A percentile compares a stretch with the other conserved stretches of the same genome.
phyloP scores from a whole-genome alignment of 92 coral and sea anemone genomes.

The Porites evermanni region DNA sequence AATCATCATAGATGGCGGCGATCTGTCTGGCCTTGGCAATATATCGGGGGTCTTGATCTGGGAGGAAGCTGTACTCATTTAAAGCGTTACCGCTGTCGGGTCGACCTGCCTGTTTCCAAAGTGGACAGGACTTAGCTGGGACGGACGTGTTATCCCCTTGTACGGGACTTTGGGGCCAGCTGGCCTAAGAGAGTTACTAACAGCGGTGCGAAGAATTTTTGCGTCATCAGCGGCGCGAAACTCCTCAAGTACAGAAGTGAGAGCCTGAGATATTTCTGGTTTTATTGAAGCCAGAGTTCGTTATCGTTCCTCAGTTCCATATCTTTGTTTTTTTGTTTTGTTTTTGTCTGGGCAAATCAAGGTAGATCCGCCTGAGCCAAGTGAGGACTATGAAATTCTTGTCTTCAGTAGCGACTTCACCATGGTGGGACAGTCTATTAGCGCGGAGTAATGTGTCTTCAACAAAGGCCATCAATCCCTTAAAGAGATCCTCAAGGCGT shows the following conservation, averaged over 20 bases:
- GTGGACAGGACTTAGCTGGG: conserved; percentile 55
- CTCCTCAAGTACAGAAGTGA: conserved; percentile 22
- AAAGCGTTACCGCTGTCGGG: conserved; percentile 54
- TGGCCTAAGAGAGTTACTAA: neutral
- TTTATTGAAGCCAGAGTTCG: conserved; percentile 39
- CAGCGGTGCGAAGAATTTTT: conserved; percentile 3
- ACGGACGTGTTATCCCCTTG: conserved; percentile 10
- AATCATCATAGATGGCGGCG: conserved; percentile 58
- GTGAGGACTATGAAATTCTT: conserved; percentile 52
- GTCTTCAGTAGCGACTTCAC: conserved; percentile 20
- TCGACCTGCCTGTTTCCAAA: conserved; percentile 70
- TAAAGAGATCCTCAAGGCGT: conserved; percentile 54
- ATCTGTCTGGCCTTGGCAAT: conserved; percentile 71
- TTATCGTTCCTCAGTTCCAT: conserved; percentile 25
- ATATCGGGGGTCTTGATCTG: conserved; percentile 56
- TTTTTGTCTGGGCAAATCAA: neutral
- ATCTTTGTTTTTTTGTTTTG: conserved; percentile 20
- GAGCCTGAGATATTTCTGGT: conserved; percentile 21
- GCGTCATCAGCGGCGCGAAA: conserved; percentile 21
- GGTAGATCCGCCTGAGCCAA: conserved; percentile 32
- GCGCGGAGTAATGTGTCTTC: conserved; percentile 39
- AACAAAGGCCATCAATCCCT: conserved; percentile 45
- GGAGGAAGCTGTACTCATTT: conserved; percentile 69
- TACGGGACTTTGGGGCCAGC: neutral
- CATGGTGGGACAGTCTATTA: conserved; percentile 40